Conservation (phyloP, 2,888 invertebrate species). For the Amaurobius ferox region DNA sequence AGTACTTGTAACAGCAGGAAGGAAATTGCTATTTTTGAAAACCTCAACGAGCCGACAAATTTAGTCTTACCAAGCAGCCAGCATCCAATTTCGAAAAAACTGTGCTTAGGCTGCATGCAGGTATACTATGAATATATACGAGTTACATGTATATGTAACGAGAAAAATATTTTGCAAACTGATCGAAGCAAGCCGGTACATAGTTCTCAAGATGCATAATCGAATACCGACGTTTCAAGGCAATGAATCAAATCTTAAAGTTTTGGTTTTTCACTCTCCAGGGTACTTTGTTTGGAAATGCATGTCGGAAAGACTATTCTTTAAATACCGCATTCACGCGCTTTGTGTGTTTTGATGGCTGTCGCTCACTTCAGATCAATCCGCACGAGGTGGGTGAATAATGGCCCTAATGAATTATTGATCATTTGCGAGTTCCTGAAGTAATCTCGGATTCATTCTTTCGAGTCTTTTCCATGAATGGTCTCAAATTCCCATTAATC, state of each 20-base stretch:
- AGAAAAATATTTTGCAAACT: too few species aligned
- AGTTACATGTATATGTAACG: too few species aligned
- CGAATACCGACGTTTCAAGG: too few species aligned
- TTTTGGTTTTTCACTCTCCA: not conserved
- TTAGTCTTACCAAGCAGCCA: too few species aligned
- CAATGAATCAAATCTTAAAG: not conserved
- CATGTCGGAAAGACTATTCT: conserved; percentile 18
- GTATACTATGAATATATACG: too few species aligned
- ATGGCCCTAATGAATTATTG: conserved; percentile 71
- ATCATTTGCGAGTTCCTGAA: conserved; percentile 61
- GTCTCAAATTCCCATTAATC: conserved; percentile 71
- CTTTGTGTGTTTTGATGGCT: conserved; percentile 58
- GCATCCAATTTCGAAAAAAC: too few species aligned
- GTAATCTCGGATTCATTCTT: conserved; percentile 72
- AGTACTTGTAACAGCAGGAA: too few species aligned
- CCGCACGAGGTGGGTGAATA: conserved; percentile 55
- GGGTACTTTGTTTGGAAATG: not conserved
- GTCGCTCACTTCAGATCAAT: conserved; percentile 65
- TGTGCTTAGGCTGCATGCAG: too few species aligned
- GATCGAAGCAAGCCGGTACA: too few species aligned
- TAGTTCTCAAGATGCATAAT: too few species aligned
- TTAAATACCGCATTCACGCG: conserved; percentile 27
- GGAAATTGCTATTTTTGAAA: too few species aligned
- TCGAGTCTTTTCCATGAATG: conserved; percentile 67
- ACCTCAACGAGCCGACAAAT: too few species aligned